Base-by-base conservation (phyloP, 2,888 invertebrate species). In the Drosophila anomalata region DNA sequence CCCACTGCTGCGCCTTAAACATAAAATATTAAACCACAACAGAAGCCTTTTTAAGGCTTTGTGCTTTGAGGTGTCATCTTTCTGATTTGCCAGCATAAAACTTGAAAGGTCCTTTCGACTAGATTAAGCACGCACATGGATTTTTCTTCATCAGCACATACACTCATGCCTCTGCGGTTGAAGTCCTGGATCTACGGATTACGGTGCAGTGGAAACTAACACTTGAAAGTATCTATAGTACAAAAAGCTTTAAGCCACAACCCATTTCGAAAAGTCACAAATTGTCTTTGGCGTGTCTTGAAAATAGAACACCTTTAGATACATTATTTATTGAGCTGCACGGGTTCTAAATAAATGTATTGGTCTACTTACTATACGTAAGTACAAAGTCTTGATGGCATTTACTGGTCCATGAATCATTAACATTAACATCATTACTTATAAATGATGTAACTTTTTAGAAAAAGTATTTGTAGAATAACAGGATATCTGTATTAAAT, bases 41-140 rank as follows among this genome's bases (percentile, higher is more conserved):
- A 57, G 52, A 68, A 50, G 54, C 56, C 62, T 57, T 68, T 14
- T 72, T 86, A 65, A 42, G 42, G 3, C 71, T 71, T 62, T 56
- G 56, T 75, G 63, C 76, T 39, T 54, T 62, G 78, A 72, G 73
- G 75, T 76, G 76, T 59, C 65, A 60, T 73, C 12, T 73, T 53
- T 58, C 60, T 67, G 73, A 68, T 78, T 59, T 73, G 76, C 71
- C 73, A 71, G 56, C 78, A 87, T 78, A 73, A 87, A 78, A 87
- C 75, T 70, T 80, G 76, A 80, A 87, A 78, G 69, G 77, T 78
- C 81, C 87, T 85, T 62, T 74, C 66, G 78, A 85, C 69, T 84
- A 82, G 87, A 82, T 82, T 87, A 80, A 84, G 78, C 87, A 82
- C 87, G 87, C 75, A 87, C 85, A 87, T 74, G 53, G 55, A 66